phyloP scores from a whole-genome alignment of 1,140 invertebrate genomes.

The Oryzaephilus surinamensis region DNA sequence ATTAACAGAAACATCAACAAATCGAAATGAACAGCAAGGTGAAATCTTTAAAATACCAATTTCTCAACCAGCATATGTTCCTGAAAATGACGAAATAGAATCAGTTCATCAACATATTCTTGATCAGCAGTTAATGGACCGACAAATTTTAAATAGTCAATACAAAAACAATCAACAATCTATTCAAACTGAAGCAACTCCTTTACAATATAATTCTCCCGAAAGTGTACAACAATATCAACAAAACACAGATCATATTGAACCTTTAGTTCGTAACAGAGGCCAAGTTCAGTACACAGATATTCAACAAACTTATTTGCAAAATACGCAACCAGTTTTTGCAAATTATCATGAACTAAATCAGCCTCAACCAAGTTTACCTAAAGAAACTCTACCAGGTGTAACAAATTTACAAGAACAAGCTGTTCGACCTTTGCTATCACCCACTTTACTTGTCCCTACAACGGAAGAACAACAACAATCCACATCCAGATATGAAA shows the following conservation, averaged over 20 bases:
- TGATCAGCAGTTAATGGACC: constrained; percentile 6
- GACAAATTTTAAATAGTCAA: constrained; percentile 6
- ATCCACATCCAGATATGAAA: constrained; percentile 12
- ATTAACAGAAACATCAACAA: not conserved
- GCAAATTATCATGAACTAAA: no score
- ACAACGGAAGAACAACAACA: constrained; percentile 12
- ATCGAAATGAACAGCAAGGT: no score
- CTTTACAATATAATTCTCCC: constrained; percentile 18
- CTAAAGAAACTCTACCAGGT: constrained; percentile 45
- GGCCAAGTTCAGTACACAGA: constrained; percentile 1
- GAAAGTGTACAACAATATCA: constrained; percentile 23
- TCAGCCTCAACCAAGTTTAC: constrained; percentile 12
- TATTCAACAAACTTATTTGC: no score
- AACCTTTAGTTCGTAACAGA: constrained; percentile 5
- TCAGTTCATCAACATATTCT: constrained; percentile 1
- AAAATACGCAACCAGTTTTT: no score
- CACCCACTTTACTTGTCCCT: constrained; percentile 23
- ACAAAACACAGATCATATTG: constrained; percentile 1
- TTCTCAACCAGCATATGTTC: no score
- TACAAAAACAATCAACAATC: constrained; percentile 16
- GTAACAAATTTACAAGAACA: constrained; percentile 49
- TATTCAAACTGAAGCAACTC: not conserved
- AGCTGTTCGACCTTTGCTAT: constrained; percentile 26
- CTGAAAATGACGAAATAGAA: no score
- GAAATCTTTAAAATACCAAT: no score